Conservation (phyloP, 2,113 vertebrate species). For the human (Homo sapiens) region GRCh38 chr11:28701501-28702000, state of each 20-base stretch:
- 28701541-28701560: neutral
- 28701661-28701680: neutral
- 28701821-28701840: neutral
- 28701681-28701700: neutral
- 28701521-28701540: neutral
- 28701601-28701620: neutral
- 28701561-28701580: neutral
- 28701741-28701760: neutral
- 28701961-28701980: neutral
- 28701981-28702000: neutral
- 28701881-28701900: neutral
- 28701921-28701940: neutral
- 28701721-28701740: neutral
- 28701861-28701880: neutral
- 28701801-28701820: neutral
- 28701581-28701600: neutral
- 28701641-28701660: neutral
- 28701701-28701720: neutral
- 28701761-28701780: neutral
- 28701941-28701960: fast-evolving
- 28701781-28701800: neutral
- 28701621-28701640: neutral
- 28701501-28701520: neutral
- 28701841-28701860: neutral
- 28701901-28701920: neutral